Percentiles rank a stretch among this genome's conserved stretches.
Conservation (phyloP, 1,140 invertebrate species). For the Sarcophaga peregrina region DNA sequence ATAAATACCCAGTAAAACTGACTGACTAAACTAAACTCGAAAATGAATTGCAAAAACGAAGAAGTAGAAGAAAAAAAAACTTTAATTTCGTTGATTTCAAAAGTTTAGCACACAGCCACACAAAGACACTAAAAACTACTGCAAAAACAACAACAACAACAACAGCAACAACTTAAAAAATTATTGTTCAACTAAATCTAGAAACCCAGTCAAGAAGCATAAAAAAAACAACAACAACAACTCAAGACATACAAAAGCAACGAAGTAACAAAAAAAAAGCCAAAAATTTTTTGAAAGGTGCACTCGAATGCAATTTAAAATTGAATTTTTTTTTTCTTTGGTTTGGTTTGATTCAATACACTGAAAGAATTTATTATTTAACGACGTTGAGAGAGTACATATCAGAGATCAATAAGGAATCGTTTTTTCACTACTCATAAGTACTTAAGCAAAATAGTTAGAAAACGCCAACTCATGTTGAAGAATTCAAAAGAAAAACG, state of each 20-base stretch:
- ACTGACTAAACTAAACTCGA: neutral
- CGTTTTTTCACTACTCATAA: too few species aligned
- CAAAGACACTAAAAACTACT: neutral
- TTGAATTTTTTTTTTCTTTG: neutral
- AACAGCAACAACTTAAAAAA: conserved; percentile 2
- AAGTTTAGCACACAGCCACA: neutral
- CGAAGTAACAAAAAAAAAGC: neutral
- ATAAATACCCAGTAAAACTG: neutral
- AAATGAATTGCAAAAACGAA: too few species aligned
- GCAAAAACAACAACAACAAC: neutral
- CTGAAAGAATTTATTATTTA: neutral
- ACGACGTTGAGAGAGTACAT: too few species aligned
- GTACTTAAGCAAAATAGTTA: neutral
- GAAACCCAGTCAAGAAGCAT: conserved; percentile 4
- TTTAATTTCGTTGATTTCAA: neutral
- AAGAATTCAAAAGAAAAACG: neutral
- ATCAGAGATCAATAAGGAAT: too few species aligned
- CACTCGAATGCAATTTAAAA: conserved; percentile 34
- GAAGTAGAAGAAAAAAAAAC: neutral
- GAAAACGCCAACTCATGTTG: neutral
- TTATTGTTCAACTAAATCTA: conserved; percentile 25
- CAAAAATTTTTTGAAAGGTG: conserved; percentile 37
- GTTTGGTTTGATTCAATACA: neutral
- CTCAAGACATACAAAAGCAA: neutral
- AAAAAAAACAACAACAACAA: conserved; percentile 4